Evolutionary conservation across 2,797 vertebrate species (phyloP).

Genomic region (Melopsittacus undulatus): DNA sequence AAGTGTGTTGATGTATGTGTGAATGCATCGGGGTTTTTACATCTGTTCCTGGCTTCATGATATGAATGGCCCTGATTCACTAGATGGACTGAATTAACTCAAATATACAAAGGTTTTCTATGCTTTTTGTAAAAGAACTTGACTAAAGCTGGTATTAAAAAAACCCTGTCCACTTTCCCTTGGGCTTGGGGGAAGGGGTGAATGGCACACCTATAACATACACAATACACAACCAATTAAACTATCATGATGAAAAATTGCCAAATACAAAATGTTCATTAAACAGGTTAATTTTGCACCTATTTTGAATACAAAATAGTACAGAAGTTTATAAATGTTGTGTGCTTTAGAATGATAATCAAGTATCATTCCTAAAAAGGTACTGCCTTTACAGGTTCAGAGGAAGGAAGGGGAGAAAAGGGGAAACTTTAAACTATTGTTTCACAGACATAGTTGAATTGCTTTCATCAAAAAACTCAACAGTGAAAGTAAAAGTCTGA

Average conservation of each 20-base stretch:
- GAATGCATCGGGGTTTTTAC: not conserved
- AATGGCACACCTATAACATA: not conserved
- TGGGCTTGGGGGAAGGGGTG: not conserved
- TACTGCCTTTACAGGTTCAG: slow-evolving; percentile 3
- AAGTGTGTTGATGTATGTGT: slow-evolving; percentile 19
- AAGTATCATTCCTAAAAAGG: not conserved
- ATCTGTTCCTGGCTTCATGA: not conserved
- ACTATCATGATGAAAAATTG: slow-evolving; percentile 29
- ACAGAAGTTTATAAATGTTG: not conserved
- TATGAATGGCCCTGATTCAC: not conserved
- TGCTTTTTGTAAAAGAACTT: not conserved
- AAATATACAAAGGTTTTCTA: not conserved
- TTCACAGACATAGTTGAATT: not conserved
- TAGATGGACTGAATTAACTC: slow-evolving; percentile 5
- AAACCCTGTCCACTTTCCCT: not conserved
- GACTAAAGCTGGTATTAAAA: not conserved
- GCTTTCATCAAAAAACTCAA: not conserved
- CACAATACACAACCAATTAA: slow-evolving; percentile 26
- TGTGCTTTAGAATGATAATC: not conserved
- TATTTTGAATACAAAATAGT: slow-evolving; percentile 44
- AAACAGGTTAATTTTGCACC: slow-evolving; percentile 17
- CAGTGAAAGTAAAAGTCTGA: not conserved
- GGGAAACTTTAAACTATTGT: not conserved
- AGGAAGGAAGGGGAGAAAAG: not conserved
- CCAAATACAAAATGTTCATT: slow-evolving; percentile 40